Conservation (phyloP, 2,113 vertebrate species). For the Pycnonotus jocosus region DNA sequence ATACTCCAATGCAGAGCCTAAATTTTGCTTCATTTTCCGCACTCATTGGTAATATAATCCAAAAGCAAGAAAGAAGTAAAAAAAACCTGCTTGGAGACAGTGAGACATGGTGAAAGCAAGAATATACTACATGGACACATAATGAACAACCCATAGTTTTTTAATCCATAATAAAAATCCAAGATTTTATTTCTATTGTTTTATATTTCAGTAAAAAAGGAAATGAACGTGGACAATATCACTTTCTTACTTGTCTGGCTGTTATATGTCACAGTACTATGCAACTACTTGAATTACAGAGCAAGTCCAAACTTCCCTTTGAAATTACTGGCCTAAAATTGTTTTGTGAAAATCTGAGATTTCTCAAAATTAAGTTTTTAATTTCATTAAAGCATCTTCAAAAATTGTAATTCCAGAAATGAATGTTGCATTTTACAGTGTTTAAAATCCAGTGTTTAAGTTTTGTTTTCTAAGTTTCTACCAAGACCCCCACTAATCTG, state of each 20-base stretch:
- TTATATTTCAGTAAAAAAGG: neutral
- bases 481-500: neutral
- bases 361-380: neutral
- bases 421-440: neutral
- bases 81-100: neutral
- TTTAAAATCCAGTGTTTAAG: neutral
- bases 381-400: neutral
- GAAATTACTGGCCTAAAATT: neutral
- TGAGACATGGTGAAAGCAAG: neutral
- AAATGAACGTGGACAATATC: neutral
- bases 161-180: neutral
- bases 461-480: neutral
- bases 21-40: neutral
- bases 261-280: neutral
- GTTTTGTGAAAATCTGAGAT: rapidly evolving
- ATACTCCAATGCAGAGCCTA: neutral
- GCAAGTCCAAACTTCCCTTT: neutral
- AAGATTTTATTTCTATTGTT: neutral
- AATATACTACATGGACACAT: neutral
- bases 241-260: neutral
- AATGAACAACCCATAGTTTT: neutral
- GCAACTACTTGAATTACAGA: neutral
- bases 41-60: neutral
- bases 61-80: neutral
- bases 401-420: neutral